A percentile compares a stretch with the other conserved stretches of the same genome.
Conservation (phyloP, 2,888 invertebrate genomes). For the Drosophila aldrichi region DNA sequence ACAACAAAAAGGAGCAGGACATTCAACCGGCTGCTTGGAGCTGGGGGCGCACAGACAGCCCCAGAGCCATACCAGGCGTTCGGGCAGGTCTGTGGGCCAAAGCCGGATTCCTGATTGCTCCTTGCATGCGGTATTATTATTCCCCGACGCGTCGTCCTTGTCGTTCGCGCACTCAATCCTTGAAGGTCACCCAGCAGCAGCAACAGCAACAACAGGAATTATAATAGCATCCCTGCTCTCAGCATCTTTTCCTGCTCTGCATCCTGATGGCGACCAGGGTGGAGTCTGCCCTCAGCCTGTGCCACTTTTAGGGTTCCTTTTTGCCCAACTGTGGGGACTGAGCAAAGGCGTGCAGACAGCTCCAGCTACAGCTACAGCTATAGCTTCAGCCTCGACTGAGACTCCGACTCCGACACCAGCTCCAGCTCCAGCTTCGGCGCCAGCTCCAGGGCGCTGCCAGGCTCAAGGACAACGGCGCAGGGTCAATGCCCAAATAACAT, state of each 20-base stretch:
- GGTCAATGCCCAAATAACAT: neutral
- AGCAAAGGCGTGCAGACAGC: slow-evolving; percentile 35
- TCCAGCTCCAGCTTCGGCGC: neutral
- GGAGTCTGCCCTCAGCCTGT: slow-evolving; percentile 7
- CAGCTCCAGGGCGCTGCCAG: neutral
- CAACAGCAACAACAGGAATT: neutral
- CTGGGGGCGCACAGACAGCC: slow-evolving; percentile 4
- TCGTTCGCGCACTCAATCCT: slow-evolving; percentile 11
- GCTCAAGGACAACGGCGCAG: slow-evolving; percentile 31
- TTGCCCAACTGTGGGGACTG: neutral
- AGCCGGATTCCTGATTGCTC: neutral
- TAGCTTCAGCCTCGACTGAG: slow-evolving; percentile 6
- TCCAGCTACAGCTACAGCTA: slow-evolving; percentile 24
- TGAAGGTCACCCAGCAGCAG: slow-evolving; percentile 32
- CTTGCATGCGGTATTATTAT: slow-evolving; percentile 28
- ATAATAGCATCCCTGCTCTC: slow-evolving; percentile 2
- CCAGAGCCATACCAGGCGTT: neutral
- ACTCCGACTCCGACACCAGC: neutral
- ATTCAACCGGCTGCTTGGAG: slow-evolving; percentile 53
- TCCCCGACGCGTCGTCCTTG: slow-evolving; percentile 21
- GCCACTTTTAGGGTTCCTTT: neutral
- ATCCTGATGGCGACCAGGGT: slow-evolving; percentile 24
- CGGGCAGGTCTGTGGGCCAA: neutral
- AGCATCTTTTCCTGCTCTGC: slow-evolving; percentile 21
- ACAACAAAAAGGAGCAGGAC: slow-evolving; percentile 65